Percentiles rank a stretch among this genome's conserved stretches.
Conservation (phyloP, 2,888 invertebrate species). For the Caenorhabditis drosophilae region DNA sequence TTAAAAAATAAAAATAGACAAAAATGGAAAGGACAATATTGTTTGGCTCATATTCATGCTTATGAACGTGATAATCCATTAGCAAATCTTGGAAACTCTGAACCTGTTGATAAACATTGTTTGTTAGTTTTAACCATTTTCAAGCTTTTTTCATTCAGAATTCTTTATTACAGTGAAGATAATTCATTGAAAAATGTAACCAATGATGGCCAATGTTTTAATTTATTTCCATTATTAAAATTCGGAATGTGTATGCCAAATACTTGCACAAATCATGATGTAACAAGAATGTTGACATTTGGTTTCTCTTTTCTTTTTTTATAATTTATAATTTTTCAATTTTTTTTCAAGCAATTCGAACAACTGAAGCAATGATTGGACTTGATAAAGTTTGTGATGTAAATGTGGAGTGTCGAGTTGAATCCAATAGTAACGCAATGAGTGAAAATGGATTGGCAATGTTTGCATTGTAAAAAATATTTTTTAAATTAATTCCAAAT, state of each 20-base stretch:
- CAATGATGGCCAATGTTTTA: slow-evolving; percentile 64
- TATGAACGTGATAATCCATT: slow-evolving; percentile 67
- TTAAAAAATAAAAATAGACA: slow-evolving; percentile 44
- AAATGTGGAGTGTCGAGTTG: slow-evolving; percentile 62
- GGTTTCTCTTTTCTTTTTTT: slow-evolving; percentile 35
- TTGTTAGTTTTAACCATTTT: slow-evolving; percentile 34
- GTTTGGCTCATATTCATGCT: slow-evolving; percentile 64
- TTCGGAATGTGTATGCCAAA: slow-evolving; percentile 69
- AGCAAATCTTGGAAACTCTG: slow-evolving; percentile 49
- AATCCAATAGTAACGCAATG: slow-evolving; percentile 55
- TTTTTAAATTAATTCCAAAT: not conserved
- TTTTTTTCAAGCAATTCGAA: slow-evolving; percentile 52
- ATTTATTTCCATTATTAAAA: slow-evolving; percentile 64
- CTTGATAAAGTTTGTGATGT: slow-evolving; percentile 63
- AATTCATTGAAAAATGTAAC: slow-evolving; percentile 13
- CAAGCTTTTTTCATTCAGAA: not conserved
- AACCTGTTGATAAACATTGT: slow-evolving; percentile 47
- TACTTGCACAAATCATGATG: slow-evolving; percentile 68
- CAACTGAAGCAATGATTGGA: slow-evolving; percentile 55
- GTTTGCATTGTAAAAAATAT: slow-evolving; percentile 46
- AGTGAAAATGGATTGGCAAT: slow-evolving; percentile 55
- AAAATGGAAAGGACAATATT: slow-evolving; percentile 67
- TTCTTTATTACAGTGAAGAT: slow-evolving; percentile 16
- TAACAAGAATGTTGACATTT: slow-evolving; percentile 60
- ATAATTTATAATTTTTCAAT: not conserved